phyloP scores from a whole-genome alignment of 2,797 vertebrate species.

The Oophaga sylvatica region DNA sequence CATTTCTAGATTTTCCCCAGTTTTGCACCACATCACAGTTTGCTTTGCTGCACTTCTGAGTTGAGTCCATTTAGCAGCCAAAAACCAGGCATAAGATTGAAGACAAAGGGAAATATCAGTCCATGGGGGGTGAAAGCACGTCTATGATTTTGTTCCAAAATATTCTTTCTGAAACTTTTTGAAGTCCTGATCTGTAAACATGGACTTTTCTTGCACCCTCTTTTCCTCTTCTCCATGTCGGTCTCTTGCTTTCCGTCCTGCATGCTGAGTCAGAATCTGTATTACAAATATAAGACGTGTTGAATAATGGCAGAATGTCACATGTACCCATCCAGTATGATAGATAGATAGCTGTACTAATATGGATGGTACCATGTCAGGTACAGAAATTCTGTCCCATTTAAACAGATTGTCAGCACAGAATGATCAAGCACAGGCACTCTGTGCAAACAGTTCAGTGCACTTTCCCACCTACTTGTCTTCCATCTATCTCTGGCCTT shows the following conservation, averaged over 20 bases:
- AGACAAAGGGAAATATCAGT: background rate
- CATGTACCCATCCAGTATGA: background rate
- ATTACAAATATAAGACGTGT: background rate
- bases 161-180: constrained; percentile 80
- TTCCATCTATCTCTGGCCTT: no score
- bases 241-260: constrained; percentile 77
- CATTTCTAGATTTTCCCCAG: background rate
- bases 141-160: constrained; percentile 69
- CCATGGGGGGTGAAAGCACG: background rate
- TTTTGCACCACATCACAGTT: background rate
- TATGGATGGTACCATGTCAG: no score
- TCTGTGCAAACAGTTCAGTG: no score
- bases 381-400: no score
- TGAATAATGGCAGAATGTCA: background rate
- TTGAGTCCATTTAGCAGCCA: background rate
- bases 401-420: no score
- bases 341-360: background rate
- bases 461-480: no score
- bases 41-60: background rate
- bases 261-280: constrained; percentile 74
- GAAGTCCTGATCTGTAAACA: constrained; percentile 80
- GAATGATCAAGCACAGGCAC: no score
- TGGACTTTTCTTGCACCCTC: constrained; percentile 69
- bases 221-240: constrained; percentile 63
- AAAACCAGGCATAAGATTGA: background rate